Evolutionary conservation across 2,888 invertebrate species (phyloP), one percentile per base, ranked within the genome.

Genomic region (Epinotia demarniana): DNA sequence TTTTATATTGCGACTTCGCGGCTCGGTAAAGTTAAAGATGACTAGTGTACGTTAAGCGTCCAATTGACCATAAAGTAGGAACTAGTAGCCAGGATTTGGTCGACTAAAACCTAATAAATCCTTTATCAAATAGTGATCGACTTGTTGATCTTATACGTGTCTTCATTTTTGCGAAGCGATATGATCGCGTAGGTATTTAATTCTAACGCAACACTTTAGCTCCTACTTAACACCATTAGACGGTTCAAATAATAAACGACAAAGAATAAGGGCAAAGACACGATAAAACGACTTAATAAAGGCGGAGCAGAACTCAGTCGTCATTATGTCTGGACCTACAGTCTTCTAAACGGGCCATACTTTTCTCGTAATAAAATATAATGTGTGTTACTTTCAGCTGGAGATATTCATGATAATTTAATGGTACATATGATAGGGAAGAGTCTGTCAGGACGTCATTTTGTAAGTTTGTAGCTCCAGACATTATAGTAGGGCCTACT

Each of bases 351-450:
- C 16, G 53, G 6, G 16, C n/a, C 53, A n/a, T 53, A n/a, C 53
- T 16, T 53, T 6, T 53, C 8, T n/a, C 13, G 53, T n/a, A 53
- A 13, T 53, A n/a, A n/a, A 53, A 2, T 53, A n/a, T 53, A 5
- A 53, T n/a, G 53, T n/a, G 53, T 53, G 53, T n/a, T 53, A n/a
- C 53, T n/a, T 53, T 53, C 53, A 53, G 53, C 16, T 49, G 49
- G 16, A 49, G 16, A 16, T 49, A 49, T 16, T 1, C 9, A 39
- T 27, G 1, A 27, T 39, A 39, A 33, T 33, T 39, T 39, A 39
- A 39, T 39, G 9, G 8, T 39, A 39, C 9, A 39, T 39, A 33
- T 33, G 8, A 39, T 9, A 1, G 39, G 8, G 9, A 39, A 39
- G 9, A 33, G 33, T 9, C 8, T 39, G 39, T 8, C 9, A 39